Evolutionary conservation across 2,888 invertebrate genomes (phyloP), one percentile per base, ranked within the genome.

Genomic region (Gymnosoma rotundatum): DNA sequence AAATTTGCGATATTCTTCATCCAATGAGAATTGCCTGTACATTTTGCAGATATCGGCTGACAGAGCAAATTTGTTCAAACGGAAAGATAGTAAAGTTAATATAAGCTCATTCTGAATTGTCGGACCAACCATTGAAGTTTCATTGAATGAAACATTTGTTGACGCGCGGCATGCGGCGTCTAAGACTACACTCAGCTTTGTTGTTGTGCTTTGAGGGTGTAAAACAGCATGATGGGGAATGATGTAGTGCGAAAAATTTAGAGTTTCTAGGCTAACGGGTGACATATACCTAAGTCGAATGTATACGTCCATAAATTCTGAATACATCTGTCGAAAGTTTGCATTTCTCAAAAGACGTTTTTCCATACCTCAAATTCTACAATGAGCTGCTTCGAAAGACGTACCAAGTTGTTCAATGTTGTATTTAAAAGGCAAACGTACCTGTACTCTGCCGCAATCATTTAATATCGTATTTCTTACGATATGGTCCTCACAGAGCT

Each of bases 11-110:
- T 86, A 60, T 16, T 42, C 25, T 48, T 76, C 72, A 16, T 67
- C 52, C 9, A 83, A 50, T 21, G 67, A 21, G 14, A 83, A 63
- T 54, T 83, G 76, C 9, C 84, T 58, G 50, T 84, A 84, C 84
- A 83, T 83, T 50, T 32, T 32, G 32, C 32, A 32, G 32, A 32
- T 32, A 6, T 67, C 73, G 2, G 82, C 82, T 4, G 72, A 66
- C 14, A 83, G 16, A 3, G 64, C 67, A 7, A 63, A 20, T 25
- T 52, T 50, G 16, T 74, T 60, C 12, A 74, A 21, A 12, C 73
- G 20, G 50, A 60, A 73, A 8, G 12, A 16, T 25, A 74, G 38
- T 32, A 73, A 21, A 12, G 61, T 66, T 12, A 70, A 50, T 45
- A 78, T 66, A 42, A 75, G 45, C 8, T 86, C 73, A 32, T 76